Conservation (phyloP, 2,888 invertebrate genomes). For the Ceriagrion tenellum region DNA sequence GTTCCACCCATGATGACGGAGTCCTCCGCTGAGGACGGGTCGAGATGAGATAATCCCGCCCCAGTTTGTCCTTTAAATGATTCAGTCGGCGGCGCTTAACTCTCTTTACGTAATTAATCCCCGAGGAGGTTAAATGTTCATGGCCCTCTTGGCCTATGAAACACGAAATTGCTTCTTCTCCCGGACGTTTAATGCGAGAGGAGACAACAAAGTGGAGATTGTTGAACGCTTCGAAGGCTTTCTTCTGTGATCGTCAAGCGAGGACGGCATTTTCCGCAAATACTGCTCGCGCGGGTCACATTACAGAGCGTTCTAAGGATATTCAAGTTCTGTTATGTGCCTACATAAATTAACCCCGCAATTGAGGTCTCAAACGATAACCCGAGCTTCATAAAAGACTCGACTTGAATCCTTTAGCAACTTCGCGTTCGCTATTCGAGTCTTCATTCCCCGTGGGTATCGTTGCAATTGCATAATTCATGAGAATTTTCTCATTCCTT, state of each 20-base stretch:
- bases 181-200: background rate
- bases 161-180: constrained; percentile 7
- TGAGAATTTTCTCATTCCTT: too few species aligned
- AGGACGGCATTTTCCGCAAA: background rate
- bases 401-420: too few species aligned
- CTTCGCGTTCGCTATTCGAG: too few species aligned
- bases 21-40: background rate
- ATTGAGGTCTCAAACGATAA: too few species aligned
- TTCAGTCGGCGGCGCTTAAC: background rate
- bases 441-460: too few species aligned
- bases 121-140: constrained; percentile 22
- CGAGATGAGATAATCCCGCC: background rate
- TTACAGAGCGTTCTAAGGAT: background rate
- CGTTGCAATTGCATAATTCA: too few species aligned
- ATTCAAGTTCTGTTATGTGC: too few species aligned
- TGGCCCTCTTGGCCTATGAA: background rate
- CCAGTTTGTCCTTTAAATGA: background rate
- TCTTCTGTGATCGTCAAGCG: background rate
- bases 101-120: background rate
- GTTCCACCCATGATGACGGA: background rate
- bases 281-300: background rate
- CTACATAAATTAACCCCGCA: too few species aligned
- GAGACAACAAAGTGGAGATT: background rate
- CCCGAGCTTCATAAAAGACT: too few species aligned
- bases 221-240: background rate